Conservation (phyloP, 1,140 invertebrate species). For the Eulimnadia texana region DNA sequence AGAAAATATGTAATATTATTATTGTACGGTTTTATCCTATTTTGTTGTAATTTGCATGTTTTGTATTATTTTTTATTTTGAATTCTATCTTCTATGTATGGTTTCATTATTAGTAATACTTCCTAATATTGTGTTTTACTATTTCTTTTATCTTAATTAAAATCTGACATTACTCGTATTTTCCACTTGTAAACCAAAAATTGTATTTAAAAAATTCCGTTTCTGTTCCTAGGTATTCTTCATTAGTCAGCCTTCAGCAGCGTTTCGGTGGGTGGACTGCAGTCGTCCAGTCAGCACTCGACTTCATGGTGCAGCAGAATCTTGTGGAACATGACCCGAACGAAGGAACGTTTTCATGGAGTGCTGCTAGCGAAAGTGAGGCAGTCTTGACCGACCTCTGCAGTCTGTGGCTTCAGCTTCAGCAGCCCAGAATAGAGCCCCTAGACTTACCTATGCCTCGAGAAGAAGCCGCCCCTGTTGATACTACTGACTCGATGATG, state of each 20-base stretch:
- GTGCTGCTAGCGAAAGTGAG: neutral
- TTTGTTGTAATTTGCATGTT: too few relatives aligned
- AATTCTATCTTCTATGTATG: too few relatives aligned
- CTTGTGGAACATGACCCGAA: neutral
- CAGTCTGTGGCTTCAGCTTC: neutral
- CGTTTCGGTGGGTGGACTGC: neutral
- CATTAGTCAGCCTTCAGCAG: neutral
- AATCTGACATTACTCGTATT: too few relatives aligned
- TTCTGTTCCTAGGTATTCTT: constrained; percentile 1
- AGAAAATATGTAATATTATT: too few relatives aligned
- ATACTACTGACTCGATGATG: too few relatives aligned
- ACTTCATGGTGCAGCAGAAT: constrained; percentile 1
- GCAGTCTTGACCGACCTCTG: neutral
- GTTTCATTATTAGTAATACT: too few relatives aligned
- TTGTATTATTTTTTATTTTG: too few relatives aligned
- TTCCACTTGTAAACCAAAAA: too few relatives aligned
- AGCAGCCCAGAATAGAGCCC: neutral
- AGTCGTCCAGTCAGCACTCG: neutral
- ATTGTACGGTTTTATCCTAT: too few relatives aligned
- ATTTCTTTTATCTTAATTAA: too few relatives aligned
- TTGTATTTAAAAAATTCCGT: too few relatives aligned
- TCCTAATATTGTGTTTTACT: too few relatives aligned
- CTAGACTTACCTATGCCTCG: neutral
- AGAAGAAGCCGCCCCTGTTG: neutral
- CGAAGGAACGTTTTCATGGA: neutral